These are phyloP conservation scores for Cranoglanis bouderius DNA, from an alignment of 2,113 vertebrate species.

Conservation along the genomic window DNA sequence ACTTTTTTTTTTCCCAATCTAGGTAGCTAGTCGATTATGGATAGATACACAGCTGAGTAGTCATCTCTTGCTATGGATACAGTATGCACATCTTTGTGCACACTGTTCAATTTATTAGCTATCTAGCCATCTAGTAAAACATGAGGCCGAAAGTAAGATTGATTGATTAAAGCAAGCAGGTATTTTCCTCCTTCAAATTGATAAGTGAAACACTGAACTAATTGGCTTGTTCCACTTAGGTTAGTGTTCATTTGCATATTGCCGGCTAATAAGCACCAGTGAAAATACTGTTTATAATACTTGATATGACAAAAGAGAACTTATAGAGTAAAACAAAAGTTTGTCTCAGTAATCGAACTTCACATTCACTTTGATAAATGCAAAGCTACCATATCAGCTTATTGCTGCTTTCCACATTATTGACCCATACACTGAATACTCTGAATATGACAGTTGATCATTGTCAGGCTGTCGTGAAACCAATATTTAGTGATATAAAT, in stretches of 20 bases:
- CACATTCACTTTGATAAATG: background rate
- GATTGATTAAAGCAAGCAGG: slow-evolving; percentile 25
- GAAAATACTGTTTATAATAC: background rate
- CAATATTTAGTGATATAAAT: background rate
- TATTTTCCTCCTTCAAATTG: slow-evolving; percentile 7
- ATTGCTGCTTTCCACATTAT: background rate
- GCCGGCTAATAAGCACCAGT: background rate
- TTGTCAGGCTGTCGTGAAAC: background rate
- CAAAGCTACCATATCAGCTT: background rate
- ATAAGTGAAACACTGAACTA: slow-evolving; percentile 10
- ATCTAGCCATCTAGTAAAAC: background rate
- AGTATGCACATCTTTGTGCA: background rate
- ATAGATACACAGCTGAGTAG: background rate
- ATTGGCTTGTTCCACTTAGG: slow-evolving; percentile 18
- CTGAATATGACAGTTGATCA: background rate
- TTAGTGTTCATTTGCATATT: slow-evolving; percentile 8
- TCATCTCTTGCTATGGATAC: background rate
- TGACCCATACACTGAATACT: background rate
- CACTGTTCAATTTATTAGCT: slow-evolving; percentile 10
- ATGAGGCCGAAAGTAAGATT: background rate
- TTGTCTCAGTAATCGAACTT: background rate
- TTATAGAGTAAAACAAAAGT: background rate
- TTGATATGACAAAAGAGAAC: background rate
- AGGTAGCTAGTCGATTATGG: background rate
- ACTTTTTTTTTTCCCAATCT: background rate